Percentiles rank a stretch among this genome's conserved stretches.
These are phyloP conservation scores for Zonotrichia albicollis DNA, from an alignment of 2,797 vertebrate species.

Conservation along the genomic window DNA sequence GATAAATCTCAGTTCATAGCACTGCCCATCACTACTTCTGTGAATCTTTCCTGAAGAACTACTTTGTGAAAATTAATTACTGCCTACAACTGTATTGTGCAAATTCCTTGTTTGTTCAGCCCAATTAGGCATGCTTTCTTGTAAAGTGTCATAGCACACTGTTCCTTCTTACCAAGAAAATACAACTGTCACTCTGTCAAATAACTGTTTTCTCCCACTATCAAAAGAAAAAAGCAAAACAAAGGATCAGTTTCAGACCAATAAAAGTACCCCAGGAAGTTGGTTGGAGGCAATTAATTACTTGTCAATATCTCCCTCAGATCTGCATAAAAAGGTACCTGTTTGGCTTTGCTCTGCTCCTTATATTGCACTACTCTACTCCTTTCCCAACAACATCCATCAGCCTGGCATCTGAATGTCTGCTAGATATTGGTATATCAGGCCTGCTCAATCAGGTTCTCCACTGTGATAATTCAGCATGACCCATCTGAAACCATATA, in stretches of 20 bases:
- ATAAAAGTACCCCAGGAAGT: conserved; percentile 7
- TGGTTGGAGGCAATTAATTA: conserved; percentile 46
- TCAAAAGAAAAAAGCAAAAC: conserved; percentile 38
- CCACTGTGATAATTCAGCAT: not conserved
- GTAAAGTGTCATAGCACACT: conserved; percentile 35
- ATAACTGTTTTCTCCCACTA: not conserved
- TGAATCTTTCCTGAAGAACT: not conserved
- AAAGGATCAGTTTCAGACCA: conserved; percentile 38
- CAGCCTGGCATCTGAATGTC: not conserved
- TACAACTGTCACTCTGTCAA: conserved; percentile 12
- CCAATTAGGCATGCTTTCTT: not conserved
- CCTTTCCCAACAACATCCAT: not conserved
- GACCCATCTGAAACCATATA: not conserved
- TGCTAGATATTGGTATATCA: not conserved
- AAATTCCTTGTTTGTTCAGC: conserved; percentile 35
- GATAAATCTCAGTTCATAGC: not conserved
- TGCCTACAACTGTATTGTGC: not conserved
- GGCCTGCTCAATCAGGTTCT: not conserved
- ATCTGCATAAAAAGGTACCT: conserved; percentile 41
- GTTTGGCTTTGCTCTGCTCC: conserved; percentile 21
- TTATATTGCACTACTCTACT: not conserved
- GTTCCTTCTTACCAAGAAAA: conserved; percentile 33
- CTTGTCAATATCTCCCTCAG: conserved; percentile 16
- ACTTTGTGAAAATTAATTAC: conserved; percentile 43
- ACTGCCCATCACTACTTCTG: not conserved